Percentiles rank a stretch among this genome's conserved stretches.
Evolutionary conservation across 2,797 vertebrate species (phyloP).

Genomic region (Dendrocincla fuliginosa): DNA sequence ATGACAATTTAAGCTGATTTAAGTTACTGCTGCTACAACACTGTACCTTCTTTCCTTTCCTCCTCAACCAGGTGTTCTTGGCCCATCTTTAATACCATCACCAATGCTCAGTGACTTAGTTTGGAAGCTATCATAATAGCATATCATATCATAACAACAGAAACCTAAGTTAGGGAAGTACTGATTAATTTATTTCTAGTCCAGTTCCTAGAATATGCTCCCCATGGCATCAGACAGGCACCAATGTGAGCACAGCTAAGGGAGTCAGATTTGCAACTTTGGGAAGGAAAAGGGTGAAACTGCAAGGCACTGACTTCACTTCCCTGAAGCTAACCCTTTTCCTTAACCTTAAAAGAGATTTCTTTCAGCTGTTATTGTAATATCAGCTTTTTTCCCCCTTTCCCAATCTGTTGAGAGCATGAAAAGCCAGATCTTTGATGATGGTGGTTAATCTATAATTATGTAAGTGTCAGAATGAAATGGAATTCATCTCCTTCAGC

Average conservation of each 20-base stretch:
- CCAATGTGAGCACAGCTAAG: not conserved
- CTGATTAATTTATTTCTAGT: not conserved
- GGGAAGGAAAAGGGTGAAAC: not conserved
- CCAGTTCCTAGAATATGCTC: not conserved
- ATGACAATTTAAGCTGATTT: not conserved
- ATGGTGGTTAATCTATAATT: constrained; percentile 25
- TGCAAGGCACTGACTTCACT: not conserved
- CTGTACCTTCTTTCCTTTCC: not conserved
- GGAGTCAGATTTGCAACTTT: not conserved
- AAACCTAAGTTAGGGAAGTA: not conserved
- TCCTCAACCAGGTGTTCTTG: not conserved
- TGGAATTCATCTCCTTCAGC: constrained; percentile 12
- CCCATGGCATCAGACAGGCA: not conserved
- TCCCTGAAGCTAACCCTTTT: not conserved
- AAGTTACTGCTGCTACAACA: not conserved
- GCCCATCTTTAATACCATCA: not conserved
- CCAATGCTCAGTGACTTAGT: not conserved
- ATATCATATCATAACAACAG: not conserved
- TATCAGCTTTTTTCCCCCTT: not conserved
- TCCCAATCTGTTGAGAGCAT: not conserved
- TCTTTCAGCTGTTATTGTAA: constrained; percentile 7
- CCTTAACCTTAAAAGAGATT: not conserved
- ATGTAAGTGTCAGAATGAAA: constrained; percentile 16
- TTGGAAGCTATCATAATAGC: not conserved
- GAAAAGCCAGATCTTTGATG: constrained; percentile 37